phyloP scores from a whole-genome alignment of 2,113 vertebrate species.

The Lagopus leucura region DNA sequence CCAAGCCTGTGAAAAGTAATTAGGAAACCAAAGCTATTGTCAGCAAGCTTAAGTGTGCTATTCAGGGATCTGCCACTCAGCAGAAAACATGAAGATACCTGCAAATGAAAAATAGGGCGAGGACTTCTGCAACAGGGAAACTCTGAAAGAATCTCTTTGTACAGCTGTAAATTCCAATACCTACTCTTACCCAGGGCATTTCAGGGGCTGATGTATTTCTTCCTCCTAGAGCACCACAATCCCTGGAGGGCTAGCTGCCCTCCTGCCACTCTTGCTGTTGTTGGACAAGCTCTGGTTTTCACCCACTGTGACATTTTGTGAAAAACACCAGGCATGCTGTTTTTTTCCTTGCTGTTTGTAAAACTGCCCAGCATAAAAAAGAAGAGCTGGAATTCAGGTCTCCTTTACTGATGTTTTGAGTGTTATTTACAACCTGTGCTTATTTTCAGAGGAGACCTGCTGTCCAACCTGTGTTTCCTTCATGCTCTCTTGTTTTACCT shows the following conservation, averaged over 20 bases:
- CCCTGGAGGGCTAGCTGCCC: background rate
- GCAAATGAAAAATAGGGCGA: background rate
- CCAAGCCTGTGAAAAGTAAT: constrained; percentile 19
- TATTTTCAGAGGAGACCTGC: background rate
- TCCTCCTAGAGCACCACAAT: background rate
- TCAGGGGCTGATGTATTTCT: background rate
- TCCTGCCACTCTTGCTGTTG: background rate
- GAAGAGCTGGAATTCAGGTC: background rate
- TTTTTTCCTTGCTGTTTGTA: background rate
- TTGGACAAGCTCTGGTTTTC: background rate
- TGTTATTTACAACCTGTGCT: background rate
- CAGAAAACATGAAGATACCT: background rate
- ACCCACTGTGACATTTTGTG: background rate
- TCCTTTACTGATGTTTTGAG: background rate
- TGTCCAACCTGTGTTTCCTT: background rate
- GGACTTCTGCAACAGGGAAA: background rate
- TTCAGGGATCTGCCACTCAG: background rate
- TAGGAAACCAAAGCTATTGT: constrained; percentile 46
- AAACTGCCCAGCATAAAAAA: background rate
- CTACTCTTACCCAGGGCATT: background rate
- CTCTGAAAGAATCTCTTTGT: background rate
- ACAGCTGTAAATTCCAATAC: background rate
- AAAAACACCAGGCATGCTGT: background rate
- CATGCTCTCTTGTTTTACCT: background rate
- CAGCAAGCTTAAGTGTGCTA: background rate